Conservation (phyloP, 2,797 vertebrate genomes). For the Geotria australis region DNA sequence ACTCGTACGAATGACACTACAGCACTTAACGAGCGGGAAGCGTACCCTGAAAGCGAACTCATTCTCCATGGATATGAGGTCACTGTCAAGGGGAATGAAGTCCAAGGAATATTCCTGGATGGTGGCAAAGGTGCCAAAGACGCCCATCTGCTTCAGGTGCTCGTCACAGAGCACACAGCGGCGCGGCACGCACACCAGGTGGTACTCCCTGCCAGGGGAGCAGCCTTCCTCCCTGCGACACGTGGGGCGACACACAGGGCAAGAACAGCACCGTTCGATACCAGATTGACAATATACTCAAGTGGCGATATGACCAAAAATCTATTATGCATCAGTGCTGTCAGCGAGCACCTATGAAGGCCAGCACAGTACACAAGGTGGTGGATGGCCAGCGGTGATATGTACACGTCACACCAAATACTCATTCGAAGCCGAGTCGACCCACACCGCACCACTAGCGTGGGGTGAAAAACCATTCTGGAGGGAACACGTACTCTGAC, state of each 20-base stretch:
- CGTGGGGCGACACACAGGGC: too few relatives aligned
- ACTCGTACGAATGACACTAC: too few relatives aligned
- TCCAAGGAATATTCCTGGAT: conserved; percentile 80
- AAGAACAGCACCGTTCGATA: too few relatives aligned
- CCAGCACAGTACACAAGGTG: too few relatives aligned
- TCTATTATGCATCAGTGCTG: too few relatives aligned
- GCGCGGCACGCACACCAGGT: conserved; percentile 77
- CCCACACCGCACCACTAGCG: not conserved
- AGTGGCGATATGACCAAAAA: too few relatives aligned
- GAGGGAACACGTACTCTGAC: not conserved
- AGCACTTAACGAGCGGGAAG: not conserved
- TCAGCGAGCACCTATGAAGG: too few relatives aligned
- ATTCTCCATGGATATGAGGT: conserved; percentile 89
- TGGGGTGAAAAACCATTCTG: not conserved
- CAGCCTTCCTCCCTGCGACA: conserved; percentile 43
- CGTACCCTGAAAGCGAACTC: conserved; percentile 65
- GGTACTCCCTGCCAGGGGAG: conserved; percentile 39
- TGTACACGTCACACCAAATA: too few relatives aligned
- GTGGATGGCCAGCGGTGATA: too few relatives aligned
- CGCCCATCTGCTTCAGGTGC: conserved; percentile 60
- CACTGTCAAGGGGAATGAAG: conserved; percentile 74
- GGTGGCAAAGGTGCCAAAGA: conserved; percentile 52
- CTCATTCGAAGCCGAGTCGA: not conserved
- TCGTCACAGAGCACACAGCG: conserved; percentile 78
- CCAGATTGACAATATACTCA: too few relatives aligned